These are phyloP conservation scores for Scaptomyza pallida DNA, from an alignment of 1,140 invertebrate species.

Conservation along the genomic window DNA sequence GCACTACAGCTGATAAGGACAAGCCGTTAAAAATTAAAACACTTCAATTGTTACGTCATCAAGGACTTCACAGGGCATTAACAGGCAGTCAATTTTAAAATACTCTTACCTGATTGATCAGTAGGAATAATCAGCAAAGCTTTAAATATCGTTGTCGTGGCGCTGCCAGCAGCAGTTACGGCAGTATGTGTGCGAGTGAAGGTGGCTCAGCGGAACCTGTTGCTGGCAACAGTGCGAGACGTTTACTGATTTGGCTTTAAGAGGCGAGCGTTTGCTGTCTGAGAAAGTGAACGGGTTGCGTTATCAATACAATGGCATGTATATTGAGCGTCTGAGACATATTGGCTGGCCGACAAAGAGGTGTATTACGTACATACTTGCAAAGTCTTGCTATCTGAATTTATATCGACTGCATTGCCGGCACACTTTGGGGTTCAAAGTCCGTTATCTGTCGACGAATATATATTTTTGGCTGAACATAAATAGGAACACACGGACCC, in stretches of 20 bases:
- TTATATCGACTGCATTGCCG: slow-evolving; percentile 22
- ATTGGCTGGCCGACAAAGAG: neutral
- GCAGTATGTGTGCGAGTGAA: slow-evolving; percentile 7
- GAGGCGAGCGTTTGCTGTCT: slow-evolving; percentile 5
- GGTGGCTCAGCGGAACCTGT: slow-evolving; percentile 42
- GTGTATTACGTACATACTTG: slow-evolving; percentile 14
- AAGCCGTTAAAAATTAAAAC: neutral
- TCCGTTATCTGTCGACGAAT: slow-evolving; percentile 15
- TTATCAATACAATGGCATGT: slow-evolving; percentile 42
- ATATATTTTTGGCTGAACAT: slow-evolving; percentile 14
- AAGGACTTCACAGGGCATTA: neutral
- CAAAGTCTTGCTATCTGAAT: neutral
- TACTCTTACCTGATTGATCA: slow-evolving; percentile 15
- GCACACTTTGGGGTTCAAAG: slow-evolving; percentile 32
- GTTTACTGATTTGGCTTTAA: slow-evolving; percentile 13
- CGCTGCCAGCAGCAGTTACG: neutral
- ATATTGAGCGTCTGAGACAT: slow-evolving; percentile 1
- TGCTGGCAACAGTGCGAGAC: slow-evolving; percentile 31
- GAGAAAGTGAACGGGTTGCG: slow-evolving; percentile 28
- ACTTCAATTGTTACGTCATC: slow-evolving; percentile 14
- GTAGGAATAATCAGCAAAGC: neutral
- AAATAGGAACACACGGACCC: neutral
- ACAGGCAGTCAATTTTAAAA: neutral
- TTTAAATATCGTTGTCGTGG: slow-evolving; percentile 22
- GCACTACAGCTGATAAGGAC: slow-evolving; percentile 13